These are phyloP conservation scores for Prenolepis imparis DNA, from an alignment of 2,888 invertebrate genomes.

Conservation along the genomic window DNA sequence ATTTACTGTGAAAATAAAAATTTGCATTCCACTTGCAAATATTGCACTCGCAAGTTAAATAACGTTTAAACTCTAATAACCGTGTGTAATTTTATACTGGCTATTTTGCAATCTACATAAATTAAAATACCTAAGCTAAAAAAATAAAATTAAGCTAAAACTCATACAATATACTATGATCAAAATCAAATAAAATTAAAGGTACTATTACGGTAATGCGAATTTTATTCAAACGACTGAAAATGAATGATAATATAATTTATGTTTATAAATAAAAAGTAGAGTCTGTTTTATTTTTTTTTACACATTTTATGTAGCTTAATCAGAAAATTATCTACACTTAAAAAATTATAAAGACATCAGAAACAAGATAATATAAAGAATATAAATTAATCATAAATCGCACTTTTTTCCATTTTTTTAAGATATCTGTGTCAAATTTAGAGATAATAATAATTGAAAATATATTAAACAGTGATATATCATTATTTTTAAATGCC, in stretches of 20 bases:
- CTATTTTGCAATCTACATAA: not conserved
- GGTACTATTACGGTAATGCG: not conserved
- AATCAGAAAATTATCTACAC: not conserved
- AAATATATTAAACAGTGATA: not conserved
- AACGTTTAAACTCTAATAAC: slow-evolving; percentile 1
- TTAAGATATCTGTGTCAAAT: not conserved
- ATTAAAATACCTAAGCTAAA: no score
- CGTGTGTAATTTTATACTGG: slow-evolving; percentile 18
- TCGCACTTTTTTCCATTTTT: not conserved
- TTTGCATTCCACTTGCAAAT: slow-evolving; percentile 1
- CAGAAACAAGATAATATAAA: not conserved
- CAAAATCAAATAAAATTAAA: not conserved
- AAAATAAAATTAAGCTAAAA: not conserved
- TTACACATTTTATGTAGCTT: not conserved
- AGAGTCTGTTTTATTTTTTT: not conserved
- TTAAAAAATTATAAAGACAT: not conserved
- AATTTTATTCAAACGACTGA: not conserved
- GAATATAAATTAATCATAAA: not conserved
- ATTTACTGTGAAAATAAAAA: not conserved
- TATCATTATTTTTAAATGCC: not conserved
- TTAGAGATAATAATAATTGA: not conserved
- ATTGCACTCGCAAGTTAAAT: not conserved
- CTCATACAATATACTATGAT: not conserved
- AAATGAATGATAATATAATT: not conserved
- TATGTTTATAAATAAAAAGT: not conserved